Percentiles rank a stretch among this genome's conserved stretches.
phyloP scores from a whole-genome alignment of 2,797 vertebrate genomes.

The Pseudomugil gertrudae region DNA sequence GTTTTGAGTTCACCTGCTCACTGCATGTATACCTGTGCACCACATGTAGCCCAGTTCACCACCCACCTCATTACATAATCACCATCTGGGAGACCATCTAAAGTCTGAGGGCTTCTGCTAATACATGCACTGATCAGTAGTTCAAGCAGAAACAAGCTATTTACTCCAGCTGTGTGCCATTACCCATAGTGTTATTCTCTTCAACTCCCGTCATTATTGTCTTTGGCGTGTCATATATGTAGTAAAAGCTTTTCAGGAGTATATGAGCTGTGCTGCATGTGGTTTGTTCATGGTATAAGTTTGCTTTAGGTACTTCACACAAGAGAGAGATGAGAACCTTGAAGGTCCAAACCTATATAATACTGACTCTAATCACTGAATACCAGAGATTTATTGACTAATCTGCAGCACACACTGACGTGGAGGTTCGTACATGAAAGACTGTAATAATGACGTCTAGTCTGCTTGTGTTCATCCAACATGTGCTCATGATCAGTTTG shows the following conservation, averaged over 20 bases:
- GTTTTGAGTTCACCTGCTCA: conserved; percentile 37
- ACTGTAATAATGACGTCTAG: conserved; percentile 49
- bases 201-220: conserved; percentile 11
- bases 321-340: conserved; percentile 8
- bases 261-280: conserved; percentile 11
- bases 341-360: conserved; percentile 31
- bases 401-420: conserved; percentile 39
- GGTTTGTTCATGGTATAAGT: conserved; percentile 16
- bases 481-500: conserved; percentile 28
- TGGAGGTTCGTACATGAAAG: conserved; percentile 57
- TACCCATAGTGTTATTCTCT: conserved; percentile 28
- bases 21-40: conserved; percentile 48
- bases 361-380: conserved; percentile 23
- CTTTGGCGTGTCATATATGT: conserved; percentile 21
- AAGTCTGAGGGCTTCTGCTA: conserved; percentile 9
- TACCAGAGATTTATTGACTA: conserved; percentile 52
- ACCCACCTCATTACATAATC: conserved; percentile 10
- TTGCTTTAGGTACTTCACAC: conserved; percentile 25
- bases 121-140: not conserved
- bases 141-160: conserved; percentile 3
- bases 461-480: conserved; percentile 47
- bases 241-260: not conserved
- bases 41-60: conserved; percentile 47
- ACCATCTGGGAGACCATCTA: conserved; percentile 4
- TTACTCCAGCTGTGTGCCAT: conserved; percentile 52